Evolutionary conservation across 92 coral and sea anemone species (phyloP).

Genomic region (Heliopora coerulea): DNA sequence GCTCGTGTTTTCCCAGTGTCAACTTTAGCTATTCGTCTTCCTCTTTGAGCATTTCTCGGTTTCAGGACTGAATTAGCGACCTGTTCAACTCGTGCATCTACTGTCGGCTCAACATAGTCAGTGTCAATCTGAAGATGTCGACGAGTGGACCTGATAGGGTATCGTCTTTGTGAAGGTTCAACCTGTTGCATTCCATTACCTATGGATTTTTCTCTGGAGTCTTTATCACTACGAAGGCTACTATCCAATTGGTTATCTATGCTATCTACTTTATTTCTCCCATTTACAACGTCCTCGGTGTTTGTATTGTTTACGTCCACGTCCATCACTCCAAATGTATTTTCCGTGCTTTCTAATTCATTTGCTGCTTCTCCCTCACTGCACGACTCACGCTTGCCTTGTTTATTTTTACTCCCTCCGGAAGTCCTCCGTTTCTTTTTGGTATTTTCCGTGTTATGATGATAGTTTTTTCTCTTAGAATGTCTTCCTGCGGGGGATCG

Average conservation of each 20-base stretch:
- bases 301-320: neutral
- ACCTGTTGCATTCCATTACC: neutral
- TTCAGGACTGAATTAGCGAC: neutral
- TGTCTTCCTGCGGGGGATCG: neutral
- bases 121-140: slow-evolving; percentile 18
- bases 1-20: too few relatives aligned
- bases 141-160: slow-evolving; percentile 17
- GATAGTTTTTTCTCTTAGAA: neutral
- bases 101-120: slow-evolving; percentile 19
- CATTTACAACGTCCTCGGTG: neutral
- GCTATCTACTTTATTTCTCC: neutral
- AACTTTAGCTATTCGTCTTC: neutral
- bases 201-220: neutral
- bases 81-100: neutral
- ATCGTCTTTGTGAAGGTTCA: slow-evolving; percentile 4
- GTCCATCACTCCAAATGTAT: neutral
- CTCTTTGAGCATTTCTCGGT: neutral
- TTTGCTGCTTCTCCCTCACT: neutral
- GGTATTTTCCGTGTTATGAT: neutral
- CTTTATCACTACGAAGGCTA: neutral
- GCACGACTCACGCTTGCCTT: neutral
- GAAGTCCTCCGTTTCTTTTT: neutral
- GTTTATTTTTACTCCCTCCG: neutral
- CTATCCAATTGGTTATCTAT: neutral
- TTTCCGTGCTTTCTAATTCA: neutral